phyloP scores from a whole-genome alignment of 2,113 vertebrate genomes.

The Seriola rivoliana region DNA sequence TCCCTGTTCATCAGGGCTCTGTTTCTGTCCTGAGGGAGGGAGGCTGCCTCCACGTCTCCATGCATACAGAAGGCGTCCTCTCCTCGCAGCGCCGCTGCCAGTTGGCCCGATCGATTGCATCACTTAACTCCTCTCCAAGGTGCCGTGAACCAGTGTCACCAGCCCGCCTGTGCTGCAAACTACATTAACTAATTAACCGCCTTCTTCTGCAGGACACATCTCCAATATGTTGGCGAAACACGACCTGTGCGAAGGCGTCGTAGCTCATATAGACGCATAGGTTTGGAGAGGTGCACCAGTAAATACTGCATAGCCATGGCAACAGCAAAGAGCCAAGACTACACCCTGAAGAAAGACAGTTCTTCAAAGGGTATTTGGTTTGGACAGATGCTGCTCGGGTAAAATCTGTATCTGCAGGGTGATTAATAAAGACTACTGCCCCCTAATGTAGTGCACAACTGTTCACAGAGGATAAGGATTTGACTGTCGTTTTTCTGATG shows the following conservation, averaged over 20 bases:
- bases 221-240: constrained; percentile 36
- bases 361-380: not conserved
- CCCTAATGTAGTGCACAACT: not conserved
- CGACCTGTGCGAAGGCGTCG: constrained; percentile 24
- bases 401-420: not conserved
- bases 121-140: constrained; percentile 52
- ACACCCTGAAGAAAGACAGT: constrained; percentile 9
- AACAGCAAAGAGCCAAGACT: constrained; percentile 3
- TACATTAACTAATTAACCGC: constrained; percentile 54
- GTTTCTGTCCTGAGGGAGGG: constrained; percentile 25
- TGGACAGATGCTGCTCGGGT: no score
- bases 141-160: constrained; percentile 54
- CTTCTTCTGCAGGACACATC: constrained; percentile 19
- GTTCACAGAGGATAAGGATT: not conserved
- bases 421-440: not conserved
- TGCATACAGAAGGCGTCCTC: constrained; percentile 45
- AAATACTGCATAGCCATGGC: constrained; percentile 31
- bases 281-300: not conserved
- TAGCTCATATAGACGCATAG: constrained; percentile 16
- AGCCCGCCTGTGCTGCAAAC: constrained; percentile 17
- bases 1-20: constrained; percentile 25
- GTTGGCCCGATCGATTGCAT: constrained; percentile 51
- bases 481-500: no score
- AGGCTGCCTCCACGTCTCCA: constrained; percentile 8
- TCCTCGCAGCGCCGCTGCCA: constrained; percentile 32